Evolutionary conservation across 2,113 vertebrate genomes (phyloP).

Genomic region (Choloepus hoffmanni): DNA sequence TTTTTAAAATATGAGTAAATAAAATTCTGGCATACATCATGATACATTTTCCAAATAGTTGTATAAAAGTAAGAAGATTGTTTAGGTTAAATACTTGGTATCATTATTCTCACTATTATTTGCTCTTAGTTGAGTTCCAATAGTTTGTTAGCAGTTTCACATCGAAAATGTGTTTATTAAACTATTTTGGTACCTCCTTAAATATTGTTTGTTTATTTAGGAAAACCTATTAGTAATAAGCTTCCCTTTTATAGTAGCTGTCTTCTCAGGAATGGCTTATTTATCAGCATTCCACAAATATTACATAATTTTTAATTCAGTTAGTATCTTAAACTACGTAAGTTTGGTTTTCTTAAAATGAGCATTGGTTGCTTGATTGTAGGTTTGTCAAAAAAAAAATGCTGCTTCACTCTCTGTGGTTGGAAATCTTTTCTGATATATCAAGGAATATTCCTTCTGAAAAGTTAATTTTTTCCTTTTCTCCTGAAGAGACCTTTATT

Average conservation of each 20-base stretch:
- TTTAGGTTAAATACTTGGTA: conserved; percentile 46
- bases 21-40: background rate
- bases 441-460: conserved; percentile 96
- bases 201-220: conserved; percentile 13
- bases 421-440: conserved; percentile 93
- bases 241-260: conserved; percentile 1
- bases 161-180: background rate
- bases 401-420: conserved; percentile 86
- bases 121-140: background rate
- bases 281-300: background rate
- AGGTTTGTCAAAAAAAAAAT: conserved; percentile 81
- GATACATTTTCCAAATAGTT: background rate
- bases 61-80: conserved; percentile 17
- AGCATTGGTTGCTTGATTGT: no score
- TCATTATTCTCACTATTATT: background rate
- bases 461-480: conserved; percentile 96
- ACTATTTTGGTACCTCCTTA: conserved; percentile 61
- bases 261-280: conserved; percentile 54
- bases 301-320: background rate
- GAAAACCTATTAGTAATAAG: background rate
- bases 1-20: conserved; percentile 57
- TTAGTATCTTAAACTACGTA: no score
- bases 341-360: no score
- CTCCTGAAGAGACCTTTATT: conserved; percentile 92
- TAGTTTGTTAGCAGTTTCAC: conserved; percentile 22